Evolutionary conservation across 2,888 invertebrate genomes (phyloP).

Genomic region (Anaspis maculata): DNA sequence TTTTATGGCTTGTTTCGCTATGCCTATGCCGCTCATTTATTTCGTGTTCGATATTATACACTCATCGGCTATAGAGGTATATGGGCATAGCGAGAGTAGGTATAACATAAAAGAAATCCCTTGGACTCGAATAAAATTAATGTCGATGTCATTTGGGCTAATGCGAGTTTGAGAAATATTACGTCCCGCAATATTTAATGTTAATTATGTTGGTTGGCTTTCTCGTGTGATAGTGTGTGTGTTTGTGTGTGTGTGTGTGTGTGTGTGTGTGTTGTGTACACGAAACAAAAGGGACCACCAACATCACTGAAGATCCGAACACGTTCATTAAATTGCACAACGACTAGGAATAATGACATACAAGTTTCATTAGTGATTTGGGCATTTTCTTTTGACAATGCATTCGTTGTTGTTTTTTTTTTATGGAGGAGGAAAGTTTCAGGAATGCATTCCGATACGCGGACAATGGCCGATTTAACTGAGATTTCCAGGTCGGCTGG

Average conservation of each 20-base stretch:
- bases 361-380: constrained; percentile 22
- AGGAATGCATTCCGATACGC: too few relatives aligned
- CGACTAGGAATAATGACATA: constrained; percentile 22
- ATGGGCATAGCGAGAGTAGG: too few relatives aligned
- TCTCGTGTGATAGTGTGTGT: constrained; percentile 6
- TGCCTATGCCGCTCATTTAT: too few relatives aligned
- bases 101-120: too few relatives aligned
- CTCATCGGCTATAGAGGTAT: too few relatives aligned
- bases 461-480: constrained; percentile 7
- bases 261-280: too few relatives aligned
- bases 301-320: constrained; percentile 13
- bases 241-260: too few relatives aligned
- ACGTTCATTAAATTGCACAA: constrained; percentile 19
- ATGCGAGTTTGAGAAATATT: constrained; percentile 10
- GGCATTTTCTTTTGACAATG: constrained; percentile 18
- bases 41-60: too few relatives aligned
- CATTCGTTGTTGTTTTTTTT: constrained; percentile 12
- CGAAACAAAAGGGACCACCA: constrained; percentile 15
- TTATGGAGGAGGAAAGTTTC: constrained; percentile 6
- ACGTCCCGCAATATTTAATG: constrained; percentile 13
- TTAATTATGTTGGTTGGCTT: constrained; percentile 12
- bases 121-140: constrained; percentile 10
- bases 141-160: constrained; percentile 10
- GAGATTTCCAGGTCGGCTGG: too few relatives aligned
- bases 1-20: too few relatives aligned